Evolutionary conservation across 2,888 invertebrate species (phyloP).

Genomic region (Halocaridina rubra): DNA sequence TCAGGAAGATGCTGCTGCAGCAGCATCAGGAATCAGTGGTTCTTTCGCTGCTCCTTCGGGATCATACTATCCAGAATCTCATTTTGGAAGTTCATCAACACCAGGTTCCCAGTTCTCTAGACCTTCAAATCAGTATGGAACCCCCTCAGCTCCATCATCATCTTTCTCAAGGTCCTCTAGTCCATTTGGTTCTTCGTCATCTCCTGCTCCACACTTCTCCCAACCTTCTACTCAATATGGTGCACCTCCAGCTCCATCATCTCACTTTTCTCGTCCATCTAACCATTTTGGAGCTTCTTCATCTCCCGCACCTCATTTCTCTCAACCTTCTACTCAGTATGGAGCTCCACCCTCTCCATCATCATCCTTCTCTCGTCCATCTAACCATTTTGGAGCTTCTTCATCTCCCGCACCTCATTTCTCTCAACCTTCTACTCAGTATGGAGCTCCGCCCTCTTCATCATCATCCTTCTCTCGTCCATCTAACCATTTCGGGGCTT

Average conservation of each 20-base stretch:
- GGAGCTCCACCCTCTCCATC: not conserved
- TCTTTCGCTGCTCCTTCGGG: not conserved
- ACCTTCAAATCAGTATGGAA: not conserved
- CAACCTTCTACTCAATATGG: too few relatives aligned
- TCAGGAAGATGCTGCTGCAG: conserved; percentile 21
- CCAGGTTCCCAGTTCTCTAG: not conserved
- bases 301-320: too few relatives aligned
- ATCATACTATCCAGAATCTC: too few relatives aligned
- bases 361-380: not conserved
- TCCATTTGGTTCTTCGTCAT: not conserved
- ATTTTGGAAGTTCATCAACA: too few relatives aligned
- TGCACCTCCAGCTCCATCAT: too few relatives aligned
- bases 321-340: not conserved
- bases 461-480: not conserved
- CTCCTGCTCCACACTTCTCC: not conserved
- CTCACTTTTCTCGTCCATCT: too few relatives aligned
- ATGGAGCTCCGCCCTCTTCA: not conserved
- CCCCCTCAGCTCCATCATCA: not conserved
- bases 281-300: too few relatives aligned
- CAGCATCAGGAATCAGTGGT: not conserved
- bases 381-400: not conserved
- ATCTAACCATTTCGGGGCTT: not conserved
- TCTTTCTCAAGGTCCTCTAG: not conserved
- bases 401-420: not conserved
- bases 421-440: not conserved